These are phyloP conservation scores for Pseudonaja textilis DNA, from an alignment of 2,113 vertebrate species.

Conservation along the genomic window DNA sequence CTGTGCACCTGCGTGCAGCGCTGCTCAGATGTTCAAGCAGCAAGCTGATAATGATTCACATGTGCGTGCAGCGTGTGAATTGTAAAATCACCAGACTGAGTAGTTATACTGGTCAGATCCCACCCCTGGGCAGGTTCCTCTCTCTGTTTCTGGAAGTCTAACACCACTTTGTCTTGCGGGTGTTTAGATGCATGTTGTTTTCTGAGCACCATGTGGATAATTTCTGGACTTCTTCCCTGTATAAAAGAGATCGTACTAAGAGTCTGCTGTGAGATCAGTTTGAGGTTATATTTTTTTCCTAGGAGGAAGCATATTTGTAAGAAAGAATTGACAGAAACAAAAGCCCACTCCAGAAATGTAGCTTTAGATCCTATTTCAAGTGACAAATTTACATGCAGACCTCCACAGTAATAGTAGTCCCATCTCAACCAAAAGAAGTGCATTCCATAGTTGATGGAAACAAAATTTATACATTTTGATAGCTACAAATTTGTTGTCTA, in stretches of 20 bases:
- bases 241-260: not conserved
- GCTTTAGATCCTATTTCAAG: not conserved
- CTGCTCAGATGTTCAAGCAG: too few relatives aligned
- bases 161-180: too few relatives aligned
- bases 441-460: not conserved
- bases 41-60: too few relatives aligned
- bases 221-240: too few relatives aligned
- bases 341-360: not conserved
- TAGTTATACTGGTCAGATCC: too few relatives aligned
- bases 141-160: too few relatives aligned
- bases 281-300: not conserved
- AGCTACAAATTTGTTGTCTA: not conserved
- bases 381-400: not conserved
- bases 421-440: not conserved
- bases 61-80: too few relatives aligned
- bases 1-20: rapidly evolving
- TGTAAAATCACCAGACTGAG: too few relatives aligned
- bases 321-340: not conserved
- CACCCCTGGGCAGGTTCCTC: too few relatives aligned
- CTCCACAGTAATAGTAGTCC: not conserved
- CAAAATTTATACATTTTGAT: not conserved
- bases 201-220: too few relatives aligned
- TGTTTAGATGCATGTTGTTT: too few relatives aligned
- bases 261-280: not conserved
- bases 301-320: not conserved